Evolutionary conservation across 2,888 invertebrate genomes (phyloP).

Genomic region (Xanthorhoe designata): DNA sequence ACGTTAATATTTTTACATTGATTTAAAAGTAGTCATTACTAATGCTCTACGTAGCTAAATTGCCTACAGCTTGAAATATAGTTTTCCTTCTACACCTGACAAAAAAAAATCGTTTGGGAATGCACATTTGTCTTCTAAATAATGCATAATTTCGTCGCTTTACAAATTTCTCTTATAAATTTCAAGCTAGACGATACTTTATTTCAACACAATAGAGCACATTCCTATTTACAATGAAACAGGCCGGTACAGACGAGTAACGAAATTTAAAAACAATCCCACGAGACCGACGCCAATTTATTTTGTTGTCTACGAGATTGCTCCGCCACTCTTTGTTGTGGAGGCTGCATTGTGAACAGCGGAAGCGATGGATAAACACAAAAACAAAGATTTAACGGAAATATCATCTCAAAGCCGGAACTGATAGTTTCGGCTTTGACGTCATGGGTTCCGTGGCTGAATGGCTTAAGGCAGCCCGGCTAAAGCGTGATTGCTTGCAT

Average conservation of each 20-base stretch:
- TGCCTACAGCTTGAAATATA: background rate
- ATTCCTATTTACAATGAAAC: conserved; percentile 3
- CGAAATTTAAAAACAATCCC: conserved; percentile 81
- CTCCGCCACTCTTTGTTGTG: conserved; percentile 47
- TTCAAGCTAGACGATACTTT: background rate
- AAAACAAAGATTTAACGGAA: background rate
- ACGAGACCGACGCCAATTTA: conserved; percentile 64
- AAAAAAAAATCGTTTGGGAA: background rate
- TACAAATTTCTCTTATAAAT: background rate
- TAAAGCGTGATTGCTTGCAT: no score
- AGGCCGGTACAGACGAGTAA: conserved; percentile 56
- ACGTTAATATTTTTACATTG: no score
- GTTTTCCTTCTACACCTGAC: background rate
- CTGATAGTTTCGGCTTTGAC: no score
- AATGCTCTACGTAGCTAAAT: no score
- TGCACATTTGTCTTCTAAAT: background rate
- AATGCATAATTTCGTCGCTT: background rate
- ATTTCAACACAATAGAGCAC: background rate
- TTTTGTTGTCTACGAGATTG: conserved; percentile 71
- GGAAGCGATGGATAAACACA: conserved; percentile 16
- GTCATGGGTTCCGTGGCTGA: no score
- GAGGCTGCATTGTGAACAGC: conserved; percentile 17
- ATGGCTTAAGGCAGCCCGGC: no score
- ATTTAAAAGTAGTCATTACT: no score
- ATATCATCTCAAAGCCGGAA: no score